Conservation (phyloP, 2,888 invertebrate genomes). For the Ellobium chinense region DNA sequence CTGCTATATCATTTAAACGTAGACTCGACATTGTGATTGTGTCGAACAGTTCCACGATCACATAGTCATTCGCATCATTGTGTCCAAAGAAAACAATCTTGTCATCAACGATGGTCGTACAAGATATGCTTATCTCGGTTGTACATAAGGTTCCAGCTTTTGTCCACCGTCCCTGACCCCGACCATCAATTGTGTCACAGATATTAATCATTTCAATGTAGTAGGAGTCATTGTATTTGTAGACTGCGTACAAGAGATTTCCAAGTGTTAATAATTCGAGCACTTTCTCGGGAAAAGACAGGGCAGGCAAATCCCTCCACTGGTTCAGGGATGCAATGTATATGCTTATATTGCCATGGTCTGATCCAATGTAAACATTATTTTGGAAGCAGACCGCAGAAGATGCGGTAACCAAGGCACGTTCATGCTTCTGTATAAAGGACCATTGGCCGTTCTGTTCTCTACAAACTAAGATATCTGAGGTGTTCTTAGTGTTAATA, state of each 20-base stretch:
- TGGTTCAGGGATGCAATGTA: neutral
- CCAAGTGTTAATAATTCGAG: neutral
- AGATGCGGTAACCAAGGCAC: too few relatives aligned
- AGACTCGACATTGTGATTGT: neutral
- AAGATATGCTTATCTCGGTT: neutral
- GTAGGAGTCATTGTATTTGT: neutral
- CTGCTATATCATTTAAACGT: neutral
- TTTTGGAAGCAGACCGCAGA: neutral
- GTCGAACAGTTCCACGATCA: neutral
- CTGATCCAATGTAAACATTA: neutral
- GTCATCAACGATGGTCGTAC: neutral
- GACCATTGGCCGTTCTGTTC: too few relatives aligned
- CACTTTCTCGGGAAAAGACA: neutral
- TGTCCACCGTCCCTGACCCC: neutral
- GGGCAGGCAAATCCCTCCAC: neutral
- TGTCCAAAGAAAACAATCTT: neutral
- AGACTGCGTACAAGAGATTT: neutral
- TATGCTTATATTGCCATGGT: neutral
- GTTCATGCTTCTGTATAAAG: too few relatives aligned
- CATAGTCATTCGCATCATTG: neutral
- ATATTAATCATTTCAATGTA: neutral
- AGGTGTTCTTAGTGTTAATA: too few relatives aligned
- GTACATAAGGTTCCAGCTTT: neutral
- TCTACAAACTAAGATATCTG: too few relatives aligned
- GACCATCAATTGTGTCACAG: neutral